phyloP scores from a whole-genome alignment of 2,797 vertebrate species.

The Sebastes aleutianus region DNA sequence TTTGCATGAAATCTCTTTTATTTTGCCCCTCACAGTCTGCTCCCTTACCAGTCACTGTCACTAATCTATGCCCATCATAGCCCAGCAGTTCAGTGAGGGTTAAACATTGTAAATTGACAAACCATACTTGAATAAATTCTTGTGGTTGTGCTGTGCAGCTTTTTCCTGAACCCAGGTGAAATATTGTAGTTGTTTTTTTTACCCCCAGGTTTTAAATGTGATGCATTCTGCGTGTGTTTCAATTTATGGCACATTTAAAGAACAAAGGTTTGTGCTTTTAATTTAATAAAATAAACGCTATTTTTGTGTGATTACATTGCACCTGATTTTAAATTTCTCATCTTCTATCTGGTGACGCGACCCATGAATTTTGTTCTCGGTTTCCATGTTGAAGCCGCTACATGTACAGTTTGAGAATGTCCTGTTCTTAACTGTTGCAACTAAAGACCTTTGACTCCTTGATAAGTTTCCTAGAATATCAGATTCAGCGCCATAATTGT shows the following conservation, averaged over 20 bases:
- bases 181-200: neutral
- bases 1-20: neutral
- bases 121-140: conserved; percentile 4
- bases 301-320: conserved; percentile 20
- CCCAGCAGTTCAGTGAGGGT: neutral
- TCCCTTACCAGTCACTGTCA: neutral
- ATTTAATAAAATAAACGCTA: conserved; percentile 8
- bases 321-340: conserved; percentile 16
- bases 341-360: neutral
- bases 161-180: neutral
- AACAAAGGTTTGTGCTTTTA: neutral
- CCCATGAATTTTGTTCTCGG: neutral
- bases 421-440: no score
- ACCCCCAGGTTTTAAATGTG: neutral
- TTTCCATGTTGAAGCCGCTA: neutral
- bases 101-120: conserved; percentile 11
- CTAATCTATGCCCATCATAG: neutral
- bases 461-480: no score
- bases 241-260: neutral
- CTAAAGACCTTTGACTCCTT: no score
- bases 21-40: neutral
- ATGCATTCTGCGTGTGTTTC: neutral
- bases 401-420: neutral
- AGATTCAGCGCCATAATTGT: no score
- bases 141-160: conserved; percentile 3